phyloP scores from a whole-genome alignment of 1,140 invertebrate species.

The Brachionus plicatilis region DNA sequence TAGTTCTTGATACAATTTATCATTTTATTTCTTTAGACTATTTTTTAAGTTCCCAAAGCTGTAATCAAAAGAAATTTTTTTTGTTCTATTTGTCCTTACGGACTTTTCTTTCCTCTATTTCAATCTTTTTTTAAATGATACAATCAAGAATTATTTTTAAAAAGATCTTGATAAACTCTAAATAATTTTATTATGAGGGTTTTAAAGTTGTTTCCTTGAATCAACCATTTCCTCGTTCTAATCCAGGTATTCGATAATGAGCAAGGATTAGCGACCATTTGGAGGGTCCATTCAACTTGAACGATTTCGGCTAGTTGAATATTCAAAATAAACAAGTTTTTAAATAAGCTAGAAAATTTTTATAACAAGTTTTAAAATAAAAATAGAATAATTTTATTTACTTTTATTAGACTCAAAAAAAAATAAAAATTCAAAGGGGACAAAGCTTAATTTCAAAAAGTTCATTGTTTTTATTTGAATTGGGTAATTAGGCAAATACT shows the following conservation, averaged over 20 bases:
- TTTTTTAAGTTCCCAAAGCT: too few species aligned
- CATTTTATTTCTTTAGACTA: too few species aligned
- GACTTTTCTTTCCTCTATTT: too few species aligned
- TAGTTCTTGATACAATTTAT: too few species aligned
- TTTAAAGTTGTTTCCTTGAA: not conserved
- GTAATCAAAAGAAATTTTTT: too few species aligned
- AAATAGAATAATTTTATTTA: not conserved
- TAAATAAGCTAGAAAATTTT: not conserved
- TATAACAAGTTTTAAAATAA: not conserved
- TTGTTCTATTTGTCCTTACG: too few species aligned
- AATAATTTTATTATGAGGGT: not conserved
- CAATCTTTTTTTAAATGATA: too few species aligned
- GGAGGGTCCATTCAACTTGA: conserved; percentile 7
- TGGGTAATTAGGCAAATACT: conserved; percentile 28
- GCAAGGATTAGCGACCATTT: not conserved
- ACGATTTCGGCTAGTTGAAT: not conserved
- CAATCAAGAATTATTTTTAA: too few species aligned
- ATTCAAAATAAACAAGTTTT: not conserved
- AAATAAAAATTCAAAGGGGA: not conserved
- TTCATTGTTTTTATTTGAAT: conserved; percentile 9
- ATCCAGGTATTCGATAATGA: not conserved
- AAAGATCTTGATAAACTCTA: not conserved
- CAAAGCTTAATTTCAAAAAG: conserved; percentile 25
- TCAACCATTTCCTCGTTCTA: not conserved
- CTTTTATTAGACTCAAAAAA: not conserved